These are phyloP conservation scores for Amphimallon solstitiale DNA, from an alignment of 2,888 invertebrate genomes.

Conservation along the genomic window DNA sequence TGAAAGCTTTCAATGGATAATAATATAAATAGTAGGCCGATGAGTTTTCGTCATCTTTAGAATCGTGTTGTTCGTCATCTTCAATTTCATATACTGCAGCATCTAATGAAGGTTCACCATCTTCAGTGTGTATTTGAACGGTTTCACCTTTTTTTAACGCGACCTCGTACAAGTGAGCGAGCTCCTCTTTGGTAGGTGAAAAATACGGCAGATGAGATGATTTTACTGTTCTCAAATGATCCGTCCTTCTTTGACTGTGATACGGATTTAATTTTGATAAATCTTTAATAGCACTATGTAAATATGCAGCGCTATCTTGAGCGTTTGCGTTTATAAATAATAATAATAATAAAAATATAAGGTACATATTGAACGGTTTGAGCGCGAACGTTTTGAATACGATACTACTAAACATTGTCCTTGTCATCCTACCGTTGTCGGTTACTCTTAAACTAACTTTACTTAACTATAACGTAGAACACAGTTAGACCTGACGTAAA, in stretches of 20 bases:
- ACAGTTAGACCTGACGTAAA: conserved; percentile 50
- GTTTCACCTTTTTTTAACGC: conserved; percentile 61
- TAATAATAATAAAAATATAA: conserved; percentile 23
- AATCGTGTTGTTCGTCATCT: conserved; percentile 30
- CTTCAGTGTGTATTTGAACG: conserved; percentile 54
- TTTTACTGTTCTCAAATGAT: conserved; percentile 13
- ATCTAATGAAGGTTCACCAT: conserved; percentile 49
- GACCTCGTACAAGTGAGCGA: conserved; percentile 64
- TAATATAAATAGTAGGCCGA: conserved; percentile 65
- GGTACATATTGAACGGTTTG: conserved; percentile 18
- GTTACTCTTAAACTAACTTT: conserved; percentile 10
- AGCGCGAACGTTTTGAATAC: conserved; percentile 16
- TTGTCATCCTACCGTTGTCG: conserved; percentile 19
- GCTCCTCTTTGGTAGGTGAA: conserved; percentile 59
- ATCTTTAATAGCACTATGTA: conserved; percentile 39
- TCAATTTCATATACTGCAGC: conserved; percentile 60
- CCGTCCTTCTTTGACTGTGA: conserved; percentile 25
- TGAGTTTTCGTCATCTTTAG: conserved; percentile 26
- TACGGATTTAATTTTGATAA: conserved; percentile 20
- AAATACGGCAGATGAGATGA: conserved; percentile 2
- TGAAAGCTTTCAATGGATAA: conserved; percentile 66
- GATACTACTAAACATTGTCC: conserved; percentile 19
- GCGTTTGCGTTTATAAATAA: conserved; percentile 25
- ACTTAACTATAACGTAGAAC: conserved; percentile 13
- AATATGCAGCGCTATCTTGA: conserved; percentile 38